A percentile compares a stretch with the other conserved stretches of the same genome.
Conservation (phyloP, 2,888 invertebrate species). For the Sacculina carcini region DNA sequence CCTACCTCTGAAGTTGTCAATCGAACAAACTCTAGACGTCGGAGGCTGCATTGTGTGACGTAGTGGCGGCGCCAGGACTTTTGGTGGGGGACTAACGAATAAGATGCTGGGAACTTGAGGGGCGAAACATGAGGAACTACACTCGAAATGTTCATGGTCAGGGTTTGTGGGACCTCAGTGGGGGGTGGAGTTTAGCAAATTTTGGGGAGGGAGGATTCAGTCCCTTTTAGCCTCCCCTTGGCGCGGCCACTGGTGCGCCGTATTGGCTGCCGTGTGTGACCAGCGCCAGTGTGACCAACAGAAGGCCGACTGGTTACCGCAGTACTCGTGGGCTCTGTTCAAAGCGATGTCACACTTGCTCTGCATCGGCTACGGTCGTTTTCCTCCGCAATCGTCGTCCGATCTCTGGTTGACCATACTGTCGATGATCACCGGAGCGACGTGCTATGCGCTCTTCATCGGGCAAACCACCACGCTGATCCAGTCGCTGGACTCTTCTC, state of each 20-base stretch:
- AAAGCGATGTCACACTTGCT: conserved; percentile 99
- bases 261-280: background rate
- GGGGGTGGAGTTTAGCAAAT: background rate
- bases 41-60: no score
- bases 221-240: background rate
- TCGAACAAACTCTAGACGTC: no score
- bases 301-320: conserved; percentile 91
- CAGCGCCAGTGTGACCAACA: conserved; percentile 24
- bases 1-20: no score
- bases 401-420: conserved; percentile 98
- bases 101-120: no score
- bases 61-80: no score
- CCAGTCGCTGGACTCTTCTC: conserved; percentile 87
- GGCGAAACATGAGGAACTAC: no score
- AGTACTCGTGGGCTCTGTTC: conserved; percentile 94
- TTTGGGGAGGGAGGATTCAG: background rate
- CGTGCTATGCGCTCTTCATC: conserved; percentile 90
- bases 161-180: no score
- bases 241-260: background rate
- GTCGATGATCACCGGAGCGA: conserved; percentile 95
- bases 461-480: conserved; percentile 96
- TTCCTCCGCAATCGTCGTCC: conserved; percentile 87
- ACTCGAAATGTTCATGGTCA: no score
- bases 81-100: no score
- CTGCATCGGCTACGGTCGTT: conserved; percentile 92